Evolutionary conservation across 2,797 vertebrate genomes (phyloP), one percentile per base, ranked within the genome.

Genomic region (Amphiprion clarkii): DNA sequence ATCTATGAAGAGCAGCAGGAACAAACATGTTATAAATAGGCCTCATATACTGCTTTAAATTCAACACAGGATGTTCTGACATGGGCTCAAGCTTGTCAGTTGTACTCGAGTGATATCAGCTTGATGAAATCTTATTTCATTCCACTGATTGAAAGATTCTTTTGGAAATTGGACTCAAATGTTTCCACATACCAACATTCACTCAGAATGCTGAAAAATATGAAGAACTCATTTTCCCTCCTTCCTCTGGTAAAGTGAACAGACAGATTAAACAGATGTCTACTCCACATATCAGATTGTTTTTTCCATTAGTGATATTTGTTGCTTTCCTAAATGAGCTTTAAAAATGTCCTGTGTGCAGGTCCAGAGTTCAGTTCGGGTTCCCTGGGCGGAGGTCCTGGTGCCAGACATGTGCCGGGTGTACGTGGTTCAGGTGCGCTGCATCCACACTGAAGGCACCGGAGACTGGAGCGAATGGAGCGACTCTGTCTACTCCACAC

Each of bases 401-500:
- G 93, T 97, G n/a, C 58, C 90, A 1, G 91, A 96, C 2, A 93
- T 93, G 2, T 99, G 98, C 23, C 74, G 82, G 0, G 68, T 92
- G 4, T 96, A 97, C 0, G 71, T 82, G 0, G 95, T 95, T 2
- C 95, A 97, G 84, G 93, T 96, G 1, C 94, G 96, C 70, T 99
- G 98, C 88, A 93, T 74, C 65, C 89, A 91, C 14, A 42, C 58
- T 29, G 87, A 91, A 0, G 93, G 93, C 0, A 54, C 86, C 0
- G 96, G 96, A 1, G 95, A 95, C 82, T 97, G 97, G 97, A 98
- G 98, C 4, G 89, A 96, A 29, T 99, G 98, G 98, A 98, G 96
- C 46, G 55, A 62, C 3, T 48, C 94, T 1, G 87, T 90, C 33
- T 82, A 89, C 56, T 96, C 95, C 0, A 86, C 73, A 0, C 84